A percentile compares a stretch with the other conserved stretches of the same genome.
Conservation (phyloP, 2,797 vertebrate genomes). For the Monodelphis domestica region DNA sequence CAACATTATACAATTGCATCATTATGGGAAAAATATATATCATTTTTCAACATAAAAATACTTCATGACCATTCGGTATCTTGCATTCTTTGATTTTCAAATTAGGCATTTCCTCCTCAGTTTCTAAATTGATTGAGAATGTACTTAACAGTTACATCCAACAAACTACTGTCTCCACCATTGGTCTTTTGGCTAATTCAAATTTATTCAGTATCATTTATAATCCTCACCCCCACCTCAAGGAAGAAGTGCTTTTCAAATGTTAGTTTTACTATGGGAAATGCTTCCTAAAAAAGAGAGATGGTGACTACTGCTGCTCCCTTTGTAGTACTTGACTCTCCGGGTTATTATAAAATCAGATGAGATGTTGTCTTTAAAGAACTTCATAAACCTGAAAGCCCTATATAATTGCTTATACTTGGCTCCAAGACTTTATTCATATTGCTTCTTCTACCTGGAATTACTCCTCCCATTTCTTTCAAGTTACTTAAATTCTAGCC, state of each 20-base stretch:
- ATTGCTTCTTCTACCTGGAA: too few species aligned
- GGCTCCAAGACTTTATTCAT: too few species aligned
- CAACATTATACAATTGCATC: neutral
- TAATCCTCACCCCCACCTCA: neutral
- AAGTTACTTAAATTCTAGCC: too few species aligned
- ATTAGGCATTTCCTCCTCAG: neutral
- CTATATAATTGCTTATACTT: too few species aligned
- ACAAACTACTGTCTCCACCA: neutral
- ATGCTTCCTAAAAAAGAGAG: neutral
- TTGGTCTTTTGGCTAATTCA: neutral
- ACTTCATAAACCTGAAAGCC: too few species aligned
- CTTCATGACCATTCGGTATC: neutral
- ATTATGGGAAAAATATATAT: neutral
- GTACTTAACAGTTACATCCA: neutral
- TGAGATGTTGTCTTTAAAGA: too few species aligned
- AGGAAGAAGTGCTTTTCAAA: neutral
- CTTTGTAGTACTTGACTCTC: too few species aligned
- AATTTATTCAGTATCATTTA: neutral
- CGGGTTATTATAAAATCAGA: too few species aligned
- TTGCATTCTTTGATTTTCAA: constrained; percentile 19
- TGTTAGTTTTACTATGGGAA: neutral
- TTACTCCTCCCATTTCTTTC: too few species aligned
- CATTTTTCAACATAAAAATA: neutral
- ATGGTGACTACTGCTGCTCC: too few species aligned
- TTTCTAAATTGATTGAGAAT: constrained; percentile 6